A percentile compares a stretch with the other conserved stretches of the same genome.
These are phyloP conservation scores for Bujurquina vittata DNA, from an alignment of 2,113 vertebrate species.

Conservation along the genomic window DNA sequence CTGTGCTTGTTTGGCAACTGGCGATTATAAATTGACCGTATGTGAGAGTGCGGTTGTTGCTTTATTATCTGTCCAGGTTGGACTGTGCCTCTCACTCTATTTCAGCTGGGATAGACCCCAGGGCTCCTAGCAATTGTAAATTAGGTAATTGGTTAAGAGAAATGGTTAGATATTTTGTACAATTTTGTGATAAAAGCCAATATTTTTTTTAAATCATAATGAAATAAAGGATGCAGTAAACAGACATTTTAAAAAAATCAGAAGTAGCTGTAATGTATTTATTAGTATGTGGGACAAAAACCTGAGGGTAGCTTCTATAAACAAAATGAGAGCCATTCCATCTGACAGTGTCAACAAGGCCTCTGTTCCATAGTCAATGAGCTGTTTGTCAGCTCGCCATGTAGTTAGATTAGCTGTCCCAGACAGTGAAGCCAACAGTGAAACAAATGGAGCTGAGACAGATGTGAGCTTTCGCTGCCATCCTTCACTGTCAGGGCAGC, in stretches of 20 bases:
- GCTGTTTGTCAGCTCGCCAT: conserved; percentile 71
- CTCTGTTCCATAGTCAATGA: conserved; percentile 64
- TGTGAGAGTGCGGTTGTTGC: background rate
- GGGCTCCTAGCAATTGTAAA: background rate
- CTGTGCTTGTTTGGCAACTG: background rate
- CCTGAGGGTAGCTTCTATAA: background rate
- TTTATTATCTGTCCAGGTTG: background rate
- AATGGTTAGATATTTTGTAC: too few species aligned
- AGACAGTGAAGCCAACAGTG: conserved; percentile 59
- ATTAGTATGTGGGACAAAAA: conserved; percentile 2
- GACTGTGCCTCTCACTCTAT: background rate
- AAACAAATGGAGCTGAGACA: conserved; percentile 73
- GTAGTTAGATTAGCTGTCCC: conserved; percentile 72
- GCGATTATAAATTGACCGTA: background rate
- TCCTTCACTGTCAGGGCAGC: conserved; percentile 61
- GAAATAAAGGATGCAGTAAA: background rate
- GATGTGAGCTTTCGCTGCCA: conserved; percentile 53
- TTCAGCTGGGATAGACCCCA: background rate
- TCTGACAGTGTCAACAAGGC: conserved; percentile 60
- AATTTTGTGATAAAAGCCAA: background rate
- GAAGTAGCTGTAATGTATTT: background rate
- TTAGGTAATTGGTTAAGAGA: background rate
- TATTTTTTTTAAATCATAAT: background rate
- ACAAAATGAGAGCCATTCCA: background rate
- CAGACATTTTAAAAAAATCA: background rate